Percentiles rank a stretch among this genome's conserved stretches.
Conservation (phyloP, 2,113 vertebrate species). For the Odobenus rosmarus region DNA sequence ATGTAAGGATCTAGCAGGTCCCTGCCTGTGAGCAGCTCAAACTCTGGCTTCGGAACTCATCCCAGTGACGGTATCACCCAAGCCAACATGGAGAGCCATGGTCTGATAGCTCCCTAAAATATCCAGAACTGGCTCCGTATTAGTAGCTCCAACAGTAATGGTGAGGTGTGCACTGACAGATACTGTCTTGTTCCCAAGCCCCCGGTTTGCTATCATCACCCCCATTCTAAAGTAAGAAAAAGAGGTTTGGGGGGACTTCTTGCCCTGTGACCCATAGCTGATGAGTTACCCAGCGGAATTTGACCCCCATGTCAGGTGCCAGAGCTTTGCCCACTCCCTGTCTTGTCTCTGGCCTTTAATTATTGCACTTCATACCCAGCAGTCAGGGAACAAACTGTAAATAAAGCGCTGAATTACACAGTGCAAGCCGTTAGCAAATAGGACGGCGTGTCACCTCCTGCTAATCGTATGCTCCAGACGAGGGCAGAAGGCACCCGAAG, state of each 20-base stretch:
- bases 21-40: neutral
- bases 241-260: neutral
- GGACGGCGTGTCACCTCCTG: neutral
- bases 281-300: neutral
- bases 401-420: neutral
- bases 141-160: fast-evolving
- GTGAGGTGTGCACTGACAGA: neutral
- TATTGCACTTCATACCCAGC: neutral
- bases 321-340: neutral
- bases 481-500: neutral
- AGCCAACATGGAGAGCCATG: neutral
- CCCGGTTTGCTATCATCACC: neutral
- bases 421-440: neutral
- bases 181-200: neutral
- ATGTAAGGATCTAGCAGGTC: neutral
- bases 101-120: neutral
- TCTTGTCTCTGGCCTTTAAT: neutral
- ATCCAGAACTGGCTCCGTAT: no score
- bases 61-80: no score
- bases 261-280: neutral
- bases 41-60: neutral
- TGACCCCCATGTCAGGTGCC: neutral
- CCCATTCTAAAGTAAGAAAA: neutral
- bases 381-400: neutral
- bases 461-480: neutral